A percentile compares a stretch with the other conserved stretches of the same genome.
Evolutionary conservation across 2,113 vertebrate species (phyloP).

Genomic region (Edolisoma coerulescens): DNA sequence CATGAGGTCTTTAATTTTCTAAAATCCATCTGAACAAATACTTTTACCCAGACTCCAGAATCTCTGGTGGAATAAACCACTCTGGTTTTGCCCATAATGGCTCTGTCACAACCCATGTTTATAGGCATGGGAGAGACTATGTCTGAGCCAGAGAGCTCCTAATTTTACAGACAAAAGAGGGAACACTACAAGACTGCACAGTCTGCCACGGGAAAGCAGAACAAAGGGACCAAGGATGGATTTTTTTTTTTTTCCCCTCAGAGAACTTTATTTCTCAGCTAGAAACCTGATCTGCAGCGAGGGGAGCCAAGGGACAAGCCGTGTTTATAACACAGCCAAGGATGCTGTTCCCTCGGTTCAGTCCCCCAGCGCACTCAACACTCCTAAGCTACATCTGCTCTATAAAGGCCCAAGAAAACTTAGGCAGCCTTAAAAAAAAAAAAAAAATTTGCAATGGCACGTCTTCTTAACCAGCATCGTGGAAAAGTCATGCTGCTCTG

Average conservation of each 20-base stretch:
- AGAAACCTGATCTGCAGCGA: background rate
- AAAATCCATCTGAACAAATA: background rate
- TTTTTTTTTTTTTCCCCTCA: background rate
- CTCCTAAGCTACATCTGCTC: conserved; percentile 19
- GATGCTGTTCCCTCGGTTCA: background rate
- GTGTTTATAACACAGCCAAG: background rate
- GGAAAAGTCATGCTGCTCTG: conserved; percentile 62
- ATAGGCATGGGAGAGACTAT: background rate
- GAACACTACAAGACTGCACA: background rate
- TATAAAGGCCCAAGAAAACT: conserved; percentile 34
- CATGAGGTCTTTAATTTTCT: background rate
- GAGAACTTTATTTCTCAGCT: background rate
- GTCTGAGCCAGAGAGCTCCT: background rate
- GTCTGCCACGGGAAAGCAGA: background rate
- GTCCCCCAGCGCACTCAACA: background rate
- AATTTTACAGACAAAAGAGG: background rate
- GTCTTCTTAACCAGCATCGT: conserved; percentile 56
- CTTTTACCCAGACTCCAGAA: background rate
- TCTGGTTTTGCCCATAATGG: background rate
- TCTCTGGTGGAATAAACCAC: background rate
- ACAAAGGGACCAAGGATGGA: background rate
- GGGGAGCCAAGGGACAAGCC: background rate
- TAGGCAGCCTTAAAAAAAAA: background rate
- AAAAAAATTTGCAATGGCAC: conserved; percentile 46
- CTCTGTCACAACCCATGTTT: background rate